Evolutionary conservation across 2,888 invertebrate species (phyloP), one percentile per base, ranked within the genome.

Genomic region (Papilio demoleus): DNA sequence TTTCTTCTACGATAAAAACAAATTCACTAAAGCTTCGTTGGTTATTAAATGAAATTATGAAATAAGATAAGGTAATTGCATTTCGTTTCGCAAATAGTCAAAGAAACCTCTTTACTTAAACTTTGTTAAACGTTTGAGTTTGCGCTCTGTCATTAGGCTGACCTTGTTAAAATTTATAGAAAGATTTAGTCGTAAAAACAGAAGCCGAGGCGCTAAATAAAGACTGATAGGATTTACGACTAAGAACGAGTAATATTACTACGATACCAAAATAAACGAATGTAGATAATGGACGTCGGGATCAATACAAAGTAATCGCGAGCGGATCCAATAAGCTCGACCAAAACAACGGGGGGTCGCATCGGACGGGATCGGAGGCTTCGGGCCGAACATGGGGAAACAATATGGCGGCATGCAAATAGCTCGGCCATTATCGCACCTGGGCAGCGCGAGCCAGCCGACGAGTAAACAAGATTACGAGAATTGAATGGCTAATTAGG

Each of bases 351-450:
- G 86, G 92, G 90, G 89, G 88, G 85, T 84, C 88, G 87, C 82
- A 80, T 80, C 84, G 81, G 83, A 82, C 82, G 82, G 81, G 84
- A 83, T 83, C 82, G 85, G 81, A 83, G 85, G 76, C 83, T 82
- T 80, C 77, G 81, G 81, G 83, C 87, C 87, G 87, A 89, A 85
- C 88, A 89, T 86, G 88, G 91, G 87, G 84, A 88, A 88, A 88
- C 92, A 92, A 90, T 90, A 92, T 92, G 92, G 92, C 92, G 90
- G 92, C 92, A 92, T 92, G 92, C 92, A 92, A 92, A 92, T 92
- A 91, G 88, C 90, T 83, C 87, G 86, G 88, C 92, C 90, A 92
- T 92, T 92, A 92, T 92, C 92, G 90, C 92, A 92, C 92, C 92
- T 92, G 92, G 90, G 86, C 90, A 88, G 90, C 86, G 81, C 80